phyloP scores from a whole-genome alignment of 2,797 vertebrate species.

The Hapalemur alaotrensis region DNA sequence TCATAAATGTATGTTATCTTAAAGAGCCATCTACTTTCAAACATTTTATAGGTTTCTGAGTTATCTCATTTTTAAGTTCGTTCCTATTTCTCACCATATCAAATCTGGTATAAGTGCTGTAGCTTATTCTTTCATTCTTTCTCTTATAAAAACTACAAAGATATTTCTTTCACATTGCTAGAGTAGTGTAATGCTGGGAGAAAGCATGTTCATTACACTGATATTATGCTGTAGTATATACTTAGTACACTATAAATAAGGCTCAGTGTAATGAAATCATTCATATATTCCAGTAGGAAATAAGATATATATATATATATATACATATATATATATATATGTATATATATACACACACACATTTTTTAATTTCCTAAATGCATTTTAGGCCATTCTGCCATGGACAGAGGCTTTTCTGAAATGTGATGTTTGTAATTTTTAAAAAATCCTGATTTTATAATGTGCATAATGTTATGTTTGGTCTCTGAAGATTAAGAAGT shows the following conservation, averaged over 20 bases:
- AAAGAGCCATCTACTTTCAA: slow-evolving; percentile 82
- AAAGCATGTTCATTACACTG: neutral
- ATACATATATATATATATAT: neutral
- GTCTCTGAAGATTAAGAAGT: slow-evolving; percentile 10
- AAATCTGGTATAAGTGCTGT: neutral
- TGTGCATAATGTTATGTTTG: slow-evolving; percentile 23
- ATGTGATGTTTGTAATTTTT: slow-evolving; percentile 36
- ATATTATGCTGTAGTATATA: neutral
- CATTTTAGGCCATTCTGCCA: slow-evolving; percentile 8
- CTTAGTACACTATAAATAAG: neutral
- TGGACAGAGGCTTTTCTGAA: slow-evolving; percentile 1
- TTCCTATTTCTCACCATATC: slow-evolving; percentile 55
- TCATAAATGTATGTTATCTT: slow-evolving; percentile 71
- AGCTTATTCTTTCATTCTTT: neutral
- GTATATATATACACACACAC: neutral
- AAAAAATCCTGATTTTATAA: neutral
- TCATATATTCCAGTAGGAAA: slow-evolving; percentile 33
- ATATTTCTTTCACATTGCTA: slow-evolving; percentile 21
- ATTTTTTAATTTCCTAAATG: slow-evolving; percentile 38
- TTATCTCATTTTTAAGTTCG: slow-evolving; percentile 77
- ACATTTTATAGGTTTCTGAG: slow-evolving; percentile 79
- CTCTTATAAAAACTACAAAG: slow-evolving; percentile 25
- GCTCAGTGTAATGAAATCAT: neutral
- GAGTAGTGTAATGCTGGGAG: neutral
- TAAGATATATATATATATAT: neutral